Evolutionary conservation across 1,140 invertebrate species (phyloP).

Genomic region (Drosophila persimilis): DNA sequence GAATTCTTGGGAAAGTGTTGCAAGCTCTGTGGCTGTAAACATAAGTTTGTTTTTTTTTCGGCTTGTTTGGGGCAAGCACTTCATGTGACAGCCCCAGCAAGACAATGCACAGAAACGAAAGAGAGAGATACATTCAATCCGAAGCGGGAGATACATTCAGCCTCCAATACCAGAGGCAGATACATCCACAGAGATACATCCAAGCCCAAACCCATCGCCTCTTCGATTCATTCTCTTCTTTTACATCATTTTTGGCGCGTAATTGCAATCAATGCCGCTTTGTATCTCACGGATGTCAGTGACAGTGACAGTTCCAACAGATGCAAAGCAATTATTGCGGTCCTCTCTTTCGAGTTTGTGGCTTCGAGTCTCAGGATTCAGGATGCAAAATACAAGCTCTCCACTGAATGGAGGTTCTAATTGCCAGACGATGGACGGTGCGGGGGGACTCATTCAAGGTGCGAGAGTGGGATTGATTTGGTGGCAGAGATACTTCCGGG

Average conservation of each 20-base stretch:
- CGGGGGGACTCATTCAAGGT: not conserved
- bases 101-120: constrained; percentile 37
- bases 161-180: constrained; percentile 15
- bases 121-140: not conserved
- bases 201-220: constrained; percentile 27
- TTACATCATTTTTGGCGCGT: constrained; percentile 55
- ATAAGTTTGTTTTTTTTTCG: constrained; percentile 7
- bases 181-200: constrained; percentile 5
- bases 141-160: constrained; percentile 3
- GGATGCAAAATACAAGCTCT: constrained; percentile 17
- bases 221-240: constrained; percentile 40
- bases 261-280: constrained; percentile 57
- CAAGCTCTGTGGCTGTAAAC: constrained; percentile 44
- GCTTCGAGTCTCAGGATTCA: not conserved
- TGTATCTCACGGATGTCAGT: constrained; percentile 46
- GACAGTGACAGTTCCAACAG: constrained; percentile 15
- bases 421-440: constrained; percentile 33
- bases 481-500: no score
- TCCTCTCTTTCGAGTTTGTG: not conserved
- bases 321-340: constrained; percentile 43
- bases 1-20: constrained; percentile 75
- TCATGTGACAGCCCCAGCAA: constrained; percentile 66
- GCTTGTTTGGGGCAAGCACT: constrained; percentile 56
- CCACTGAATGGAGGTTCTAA: constrained; percentile 43
- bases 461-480: no score